A percentile compares a stretch with the other conserved stretches of the same genome.
These are phyloP conservation scores for Matsumurasca onukii DNA, from an alignment of 1,140 invertebrate species.

Conservation along the genomic window DNA sequence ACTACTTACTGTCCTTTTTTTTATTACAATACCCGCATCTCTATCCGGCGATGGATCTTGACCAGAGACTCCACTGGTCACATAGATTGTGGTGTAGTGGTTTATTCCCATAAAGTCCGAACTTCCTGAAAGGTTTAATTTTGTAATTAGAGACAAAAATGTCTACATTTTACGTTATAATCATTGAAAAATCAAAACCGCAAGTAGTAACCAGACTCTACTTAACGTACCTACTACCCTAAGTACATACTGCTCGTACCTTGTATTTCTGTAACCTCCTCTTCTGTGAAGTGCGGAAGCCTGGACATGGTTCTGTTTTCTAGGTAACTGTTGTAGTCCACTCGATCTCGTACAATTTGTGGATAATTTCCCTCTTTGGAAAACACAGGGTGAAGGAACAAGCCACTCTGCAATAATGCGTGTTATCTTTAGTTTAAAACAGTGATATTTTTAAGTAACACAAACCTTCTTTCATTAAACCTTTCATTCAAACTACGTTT, in stretches of 20 bases:
- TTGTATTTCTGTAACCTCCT: conserved; percentile 56
- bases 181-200: no score
- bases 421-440: no score
- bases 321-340: conserved; percentile 53
- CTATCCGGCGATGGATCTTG: conserved; percentile 52
- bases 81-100: conserved; percentile 52
- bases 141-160: not conserved
- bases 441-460: no score
- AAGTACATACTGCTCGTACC: no score
- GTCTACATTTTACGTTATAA: not conserved
- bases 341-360: conserved; percentile 53
- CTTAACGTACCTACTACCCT: conserved; percentile 42
- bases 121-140: conserved; percentile 46
- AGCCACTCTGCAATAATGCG: conserved; percentile 45
- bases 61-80: conserved; percentile 42
- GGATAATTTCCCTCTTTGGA: conserved; percentile 60
- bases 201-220: not conserved
- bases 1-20: no score
- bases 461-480: no score
- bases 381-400: conserved; percentile 62
- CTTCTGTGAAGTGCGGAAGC: conserved; percentile 57
- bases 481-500: no score
- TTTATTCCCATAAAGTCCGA: conserved; percentile 64
- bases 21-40: conserved; percentile 52
- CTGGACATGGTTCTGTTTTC: conserved; percentile 58